Evolutionary conservation across 2,113 vertebrate species (phyloP), one percentile per base, ranked within the genome.

Genomic region (Erythrocercus mccallii): DNA sequence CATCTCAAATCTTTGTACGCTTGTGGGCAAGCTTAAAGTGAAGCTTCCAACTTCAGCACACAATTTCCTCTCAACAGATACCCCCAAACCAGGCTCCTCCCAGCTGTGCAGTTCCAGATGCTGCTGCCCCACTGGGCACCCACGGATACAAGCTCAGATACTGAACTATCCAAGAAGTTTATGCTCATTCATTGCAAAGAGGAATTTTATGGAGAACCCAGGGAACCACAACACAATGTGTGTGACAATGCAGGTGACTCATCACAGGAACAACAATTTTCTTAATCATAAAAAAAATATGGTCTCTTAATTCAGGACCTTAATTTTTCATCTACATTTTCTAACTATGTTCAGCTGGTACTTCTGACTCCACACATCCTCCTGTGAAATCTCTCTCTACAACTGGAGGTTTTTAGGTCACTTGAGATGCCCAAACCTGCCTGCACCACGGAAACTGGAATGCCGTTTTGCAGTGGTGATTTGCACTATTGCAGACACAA

Each of bases 231-330:
- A 82, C 21, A 85, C 45, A 8, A 81, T 31, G 6, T 2, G 27
- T 48, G 27, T 57, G 54, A 16, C 7, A 88, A 85, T 31, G 72
- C 84, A 94, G 90, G 94, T 94, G 94, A 95, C 64, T 81, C 88
- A 77, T 45, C 22, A 21, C 7, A 93, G 53, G 72, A 93, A 73
- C 45, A 68, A 12, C 38, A 47, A 44, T 44, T 61, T 35, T 15
- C 38, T 70, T 53, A 42, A 30, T 42, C 33, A 42, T 38, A 18
- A 2, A 48, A 68, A 27, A 31, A 30, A 1, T 1, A 64, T 5
- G 4, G 31, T 50, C 45, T 86, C 95, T 84, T 71, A 51, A 64
- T 77, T 89, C 42, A 78, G 64, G 37, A 64, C n/a, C 9, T 35
- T 35, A 21, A 58, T 28, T 81, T 79, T 62, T 74, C 70, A 65